Conservation (phyloP, 2,888 invertebrate genomes). For the Cerastoderma edule region DNA sequence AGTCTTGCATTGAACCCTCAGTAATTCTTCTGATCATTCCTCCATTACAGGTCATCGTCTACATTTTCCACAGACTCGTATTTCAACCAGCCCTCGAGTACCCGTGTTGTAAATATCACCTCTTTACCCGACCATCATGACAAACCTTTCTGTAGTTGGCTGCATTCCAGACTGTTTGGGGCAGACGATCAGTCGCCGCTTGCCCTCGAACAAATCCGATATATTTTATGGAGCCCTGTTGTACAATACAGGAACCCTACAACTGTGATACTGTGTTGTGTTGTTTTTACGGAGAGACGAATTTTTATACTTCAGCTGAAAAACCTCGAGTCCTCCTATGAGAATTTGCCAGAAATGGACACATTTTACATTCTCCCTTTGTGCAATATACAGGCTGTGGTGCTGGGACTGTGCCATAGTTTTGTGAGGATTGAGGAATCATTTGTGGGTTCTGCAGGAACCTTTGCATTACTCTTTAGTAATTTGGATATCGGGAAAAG, state of each 20-base stretch:
- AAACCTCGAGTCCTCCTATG: conserved; percentile 62
- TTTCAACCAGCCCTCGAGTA: conserved; percentile 19
- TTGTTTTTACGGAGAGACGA: conserved; percentile 71
- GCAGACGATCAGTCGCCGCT: conserved; percentile 31
- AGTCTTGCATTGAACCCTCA: no score
- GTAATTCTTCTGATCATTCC: no score
- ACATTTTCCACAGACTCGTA: conserved; percentile 19
- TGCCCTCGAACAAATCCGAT: conserved; percentile 64
- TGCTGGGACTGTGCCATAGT: conserved; percentile 77
- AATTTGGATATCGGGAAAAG: conserved; percentile 72
- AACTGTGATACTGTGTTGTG: conserved; percentile 74
- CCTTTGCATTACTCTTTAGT: conserved; percentile 75
- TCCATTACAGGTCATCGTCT: conserved; percentile 19
- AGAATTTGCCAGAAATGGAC: conserved; percentile 74
- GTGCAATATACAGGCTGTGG: conserved; percentile 78
- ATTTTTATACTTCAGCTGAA: conserved; percentile 73
- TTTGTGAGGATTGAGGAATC: conserved; percentile 80
- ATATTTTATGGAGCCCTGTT: conserved; percentile 79
- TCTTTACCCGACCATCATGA: conserved; percentile 63
- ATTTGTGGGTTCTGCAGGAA: conserved; percentile 79
- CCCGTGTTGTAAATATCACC: conserved; percentile 50
- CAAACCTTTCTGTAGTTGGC: conserved; percentile 66
- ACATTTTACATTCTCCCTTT: conserved; percentile 79
- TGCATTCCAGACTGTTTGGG: conserved; percentile 69
- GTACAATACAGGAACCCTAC: conserved; percentile 72